Conservation (phyloP, 2,888 invertebrate genomes). For the Ctenicera cuprea region DNA sequence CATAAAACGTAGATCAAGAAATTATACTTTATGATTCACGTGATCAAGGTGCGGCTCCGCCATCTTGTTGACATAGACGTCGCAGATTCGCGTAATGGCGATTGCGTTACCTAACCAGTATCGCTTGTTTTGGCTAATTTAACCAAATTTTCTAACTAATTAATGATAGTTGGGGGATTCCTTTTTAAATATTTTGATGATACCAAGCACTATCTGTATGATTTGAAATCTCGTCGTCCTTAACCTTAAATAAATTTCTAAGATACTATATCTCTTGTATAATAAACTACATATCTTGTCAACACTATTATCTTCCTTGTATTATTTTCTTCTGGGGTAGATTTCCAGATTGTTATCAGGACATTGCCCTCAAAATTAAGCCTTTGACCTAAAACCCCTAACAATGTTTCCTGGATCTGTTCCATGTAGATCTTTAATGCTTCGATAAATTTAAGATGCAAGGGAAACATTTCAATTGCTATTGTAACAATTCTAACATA, state of each 20-base stretch:
- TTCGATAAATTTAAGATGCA: too few species aligned
- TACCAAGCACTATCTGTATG: constrained; percentile 56
- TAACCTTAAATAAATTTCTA: constrained; percentile 65
- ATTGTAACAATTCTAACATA: too few species aligned
- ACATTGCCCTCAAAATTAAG: constrained; percentile 35
- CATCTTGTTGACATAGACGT: constrained; percentile 47
- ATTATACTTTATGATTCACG: constrained; percentile 46
- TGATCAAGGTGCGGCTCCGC: constrained; percentile 53
- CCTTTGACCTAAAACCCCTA: neutral
- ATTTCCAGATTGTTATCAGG: constrained; percentile 59
- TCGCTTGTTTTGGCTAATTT: neutral
- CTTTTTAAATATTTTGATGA: constrained; percentile 68
- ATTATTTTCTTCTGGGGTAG: constrained; percentile 62
- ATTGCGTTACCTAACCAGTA: neutral
- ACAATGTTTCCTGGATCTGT: neutral
- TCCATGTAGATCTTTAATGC: too few species aligned
- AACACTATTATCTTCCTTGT: constrained; percentile 66
- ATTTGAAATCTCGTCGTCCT: constrained; percentile 64
- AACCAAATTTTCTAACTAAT: neutral
- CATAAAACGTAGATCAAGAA: constrained; percentile 29
- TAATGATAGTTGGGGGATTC: constrained; percentile 61
- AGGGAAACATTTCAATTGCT: too few species aligned
- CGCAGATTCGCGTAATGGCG: constrained; percentile 35
- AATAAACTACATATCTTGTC: constrained; percentile 64
- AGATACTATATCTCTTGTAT: constrained; percentile 63